These are phyloP conservation scores for Catalaphyllia jardinei DNA, from an alignment of 64 coral and sea anemone species.

Conservation along the genomic window DNA sequence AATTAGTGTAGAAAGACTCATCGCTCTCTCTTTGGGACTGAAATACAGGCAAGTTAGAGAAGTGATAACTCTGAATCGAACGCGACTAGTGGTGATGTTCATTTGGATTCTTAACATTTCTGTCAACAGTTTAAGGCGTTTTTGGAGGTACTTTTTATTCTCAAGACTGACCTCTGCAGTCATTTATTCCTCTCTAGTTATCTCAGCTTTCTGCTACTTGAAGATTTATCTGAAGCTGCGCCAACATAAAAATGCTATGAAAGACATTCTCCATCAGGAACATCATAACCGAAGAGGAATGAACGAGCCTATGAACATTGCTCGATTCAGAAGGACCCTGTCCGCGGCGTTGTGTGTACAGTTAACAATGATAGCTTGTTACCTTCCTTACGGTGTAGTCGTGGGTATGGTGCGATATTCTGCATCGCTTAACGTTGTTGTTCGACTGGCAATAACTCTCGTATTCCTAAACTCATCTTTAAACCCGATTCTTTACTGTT, in stretches of 20 bases:
- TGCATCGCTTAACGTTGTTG: not conserved
- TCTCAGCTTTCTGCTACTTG: not conserved
- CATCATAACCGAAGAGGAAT: not conserved
- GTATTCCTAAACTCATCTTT: not conserved
- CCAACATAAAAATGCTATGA: not conserved
- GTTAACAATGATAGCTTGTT: not conserved
- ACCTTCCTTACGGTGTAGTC: slow-evolving; percentile 7
- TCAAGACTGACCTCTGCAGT: not conserved
- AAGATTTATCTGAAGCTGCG: not conserved
- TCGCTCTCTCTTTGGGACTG: not conserved
- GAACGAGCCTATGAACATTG: not conserved
- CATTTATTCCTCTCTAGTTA: not conserved
- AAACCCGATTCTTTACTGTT: not conserved
- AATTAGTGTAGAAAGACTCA: slow-evolving; percentile 16
- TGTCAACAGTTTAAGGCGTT: not conserved
- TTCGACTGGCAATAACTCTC: not conserved
- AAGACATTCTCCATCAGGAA: not conserved
- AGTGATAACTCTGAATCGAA: not conserved
- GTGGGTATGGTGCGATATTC: not conserved
- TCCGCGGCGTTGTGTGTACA: not conserved
- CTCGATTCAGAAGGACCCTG: not conserved
- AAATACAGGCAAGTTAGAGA: not conserved
- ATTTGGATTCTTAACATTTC: not conserved
- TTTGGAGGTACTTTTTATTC: not conserved
- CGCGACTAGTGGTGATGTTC: not conserved